Evolutionary conservation across 2,888 invertebrate species (phyloP), one percentile per base, ranked within the genome.

Genomic region (Orthosia gracilis): DNA sequence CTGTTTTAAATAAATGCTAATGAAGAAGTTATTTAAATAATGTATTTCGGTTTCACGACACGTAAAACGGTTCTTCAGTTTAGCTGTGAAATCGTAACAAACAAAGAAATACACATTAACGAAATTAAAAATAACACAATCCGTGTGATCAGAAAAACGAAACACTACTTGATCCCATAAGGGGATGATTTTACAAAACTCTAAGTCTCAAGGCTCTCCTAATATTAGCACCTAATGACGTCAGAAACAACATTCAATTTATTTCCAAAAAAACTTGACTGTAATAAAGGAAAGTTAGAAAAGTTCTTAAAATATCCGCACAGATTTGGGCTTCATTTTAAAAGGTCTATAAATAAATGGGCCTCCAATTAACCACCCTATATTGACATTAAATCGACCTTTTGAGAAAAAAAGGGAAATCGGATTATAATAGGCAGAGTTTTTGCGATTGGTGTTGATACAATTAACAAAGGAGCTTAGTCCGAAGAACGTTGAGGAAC

Each of bases 331-430:
- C 59, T 52, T 47, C 15, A 40, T 26, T 76, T 52, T 52, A 68
- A 68, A 77, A 49, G 52, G 23, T 9, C 77, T 15, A 40, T 58
- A 67, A 68, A 47, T 68, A 75, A 76, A 76, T 13, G 50, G 31
- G n/a, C 17, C 23, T 50, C 12, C 31, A 68, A 75, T 75, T 76
- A 76, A 50, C 47, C 7, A 40, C 31, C 69, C 58, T 68, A 58
- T 76, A 76, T 76, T 76, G 76, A 74, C 31, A 67, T 66, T 45
- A 15, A 58, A 76, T 47, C n/a, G 50, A 52, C 45, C 45, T 58
- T 58, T n/a, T 2, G 17, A 47, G 13, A 2, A 57, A 55, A 50
- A 47, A 13, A 31, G n/a, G 17, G 7, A 76, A 31, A 52, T 76
- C 4, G 12, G 23, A 59, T 76, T 47, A 40, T 40, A 40, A 40